A percentile compares a stretch with the other conserved stretches of the same genome.
These are phyloP conservation scores for Sardina pilchardus DNA, from an alignment of 2,113 vertebrate species.

Conservation along the genomic window DNA sequence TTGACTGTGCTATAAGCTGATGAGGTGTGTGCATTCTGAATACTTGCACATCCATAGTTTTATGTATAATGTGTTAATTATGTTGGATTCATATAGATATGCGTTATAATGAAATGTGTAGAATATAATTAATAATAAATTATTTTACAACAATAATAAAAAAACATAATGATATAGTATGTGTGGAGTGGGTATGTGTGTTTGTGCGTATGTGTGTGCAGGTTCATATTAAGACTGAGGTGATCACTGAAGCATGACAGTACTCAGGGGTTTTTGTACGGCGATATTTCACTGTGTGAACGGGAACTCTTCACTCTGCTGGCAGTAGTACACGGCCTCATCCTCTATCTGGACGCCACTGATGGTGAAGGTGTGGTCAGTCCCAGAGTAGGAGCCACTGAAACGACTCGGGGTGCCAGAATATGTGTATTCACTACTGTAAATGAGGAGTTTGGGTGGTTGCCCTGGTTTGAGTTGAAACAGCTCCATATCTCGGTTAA, in stretches of 20 bases:
- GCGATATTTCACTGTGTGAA: constrained; percentile 26
- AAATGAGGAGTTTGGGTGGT: not conserved
- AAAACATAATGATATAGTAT: too few species aligned
- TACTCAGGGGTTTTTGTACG: not conserved
- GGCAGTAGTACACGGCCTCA: constrained; percentile 30
- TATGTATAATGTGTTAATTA: too few species aligned
- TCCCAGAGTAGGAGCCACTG: not conserved
- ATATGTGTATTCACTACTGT: not conserved
- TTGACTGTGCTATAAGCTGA: too few species aligned
- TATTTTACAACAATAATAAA: too few species aligned
- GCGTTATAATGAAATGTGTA: too few species aligned
- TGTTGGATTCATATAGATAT: too few species aligned
- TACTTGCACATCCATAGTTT: too few species aligned
- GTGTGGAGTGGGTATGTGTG: not conserved
- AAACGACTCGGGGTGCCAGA: not conserved
- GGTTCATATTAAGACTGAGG: not conserved
- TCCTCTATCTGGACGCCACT: not conserved
- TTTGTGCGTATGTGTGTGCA: not conserved
- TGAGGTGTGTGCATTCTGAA: too few species aligned
- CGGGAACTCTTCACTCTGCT: not conserved
- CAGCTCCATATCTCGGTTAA: not conserved
- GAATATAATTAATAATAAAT: too few species aligned
- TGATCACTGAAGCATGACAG: not conserved
- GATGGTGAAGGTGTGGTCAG: not conserved
- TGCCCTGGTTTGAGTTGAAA: constrained; percentile 29